These are phyloP conservation scores for Amphipoea oculea DNA, from an alignment of 2,888 invertebrate species.

Conservation along the genomic window DNA sequence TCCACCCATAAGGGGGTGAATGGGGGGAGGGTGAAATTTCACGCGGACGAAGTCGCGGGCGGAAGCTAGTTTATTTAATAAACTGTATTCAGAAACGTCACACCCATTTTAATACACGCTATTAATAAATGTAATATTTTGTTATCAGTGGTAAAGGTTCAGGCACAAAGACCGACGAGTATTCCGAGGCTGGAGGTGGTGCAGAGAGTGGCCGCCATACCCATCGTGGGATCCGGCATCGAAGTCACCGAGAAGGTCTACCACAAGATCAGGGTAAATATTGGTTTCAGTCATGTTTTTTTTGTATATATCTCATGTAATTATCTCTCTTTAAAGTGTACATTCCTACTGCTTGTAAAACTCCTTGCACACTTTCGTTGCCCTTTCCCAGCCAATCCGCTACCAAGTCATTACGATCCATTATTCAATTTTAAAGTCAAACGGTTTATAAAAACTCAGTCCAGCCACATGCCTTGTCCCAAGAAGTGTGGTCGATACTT, in stretches of 20 bases:
- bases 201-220: conserved; percentile 94
- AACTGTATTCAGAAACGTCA: background rate
- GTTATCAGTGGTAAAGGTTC: conserved; percentile 78
- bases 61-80: background rate
- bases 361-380: background rate
- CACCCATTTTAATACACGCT: background rate
- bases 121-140: conserved; percentile 25
- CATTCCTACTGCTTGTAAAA: background rate
- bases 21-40: too few relatives aligned
- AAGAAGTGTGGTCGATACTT: background rate
- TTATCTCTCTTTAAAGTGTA: background rate
- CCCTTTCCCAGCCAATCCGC: background rate
- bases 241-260: conserved; percentile 94
- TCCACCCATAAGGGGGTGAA: too few relatives aligned
- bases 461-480: too few relatives aligned
- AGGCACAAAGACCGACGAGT: conserved; percentile 73
- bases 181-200: conserved; percentile 93
- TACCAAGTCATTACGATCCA: too few relatives aligned
- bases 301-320: background rate
- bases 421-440: background rate
- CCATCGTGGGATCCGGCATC: conserved; percentile 95
- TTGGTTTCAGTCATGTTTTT: too few relatives aligned
- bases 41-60: too few relatives aligned
- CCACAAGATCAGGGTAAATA: conserved; percentile 93
- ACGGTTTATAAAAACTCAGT: background rate